These are phyloP conservation scores for Dilophus febrilis DNA, from an alignment of 2,888 invertebrate genomes.

Conservation along the genomic window DNA sequence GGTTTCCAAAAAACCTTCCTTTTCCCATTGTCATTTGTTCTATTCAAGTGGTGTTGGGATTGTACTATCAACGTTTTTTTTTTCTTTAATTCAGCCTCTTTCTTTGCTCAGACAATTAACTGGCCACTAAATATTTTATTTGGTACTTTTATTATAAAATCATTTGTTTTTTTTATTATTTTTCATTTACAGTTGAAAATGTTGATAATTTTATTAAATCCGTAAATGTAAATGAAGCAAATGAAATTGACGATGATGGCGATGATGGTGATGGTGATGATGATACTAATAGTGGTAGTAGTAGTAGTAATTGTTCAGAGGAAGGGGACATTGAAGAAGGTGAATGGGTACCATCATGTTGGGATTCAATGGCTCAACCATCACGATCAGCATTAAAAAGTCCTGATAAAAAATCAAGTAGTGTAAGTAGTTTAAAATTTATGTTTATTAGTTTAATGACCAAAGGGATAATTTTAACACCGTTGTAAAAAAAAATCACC, in stretches of 20 bases:
- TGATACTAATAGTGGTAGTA: neutral
- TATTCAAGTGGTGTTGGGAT: neutral
- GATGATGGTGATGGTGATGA: neutral
- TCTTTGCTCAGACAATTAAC: too few relatives aligned
- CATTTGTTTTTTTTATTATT: neutral
- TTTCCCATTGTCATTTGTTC: neutral
- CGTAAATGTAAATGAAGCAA: too few relatives aligned
- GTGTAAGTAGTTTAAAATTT: constrained; percentile 11
- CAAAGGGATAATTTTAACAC: too few relatives aligned
- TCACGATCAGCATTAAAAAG: constrained; percentile 52
- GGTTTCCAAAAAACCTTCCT: neutral
- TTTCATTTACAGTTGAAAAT: neutral
- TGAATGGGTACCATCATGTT: constrained; percentile 63
- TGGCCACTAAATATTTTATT: too few relatives aligned
- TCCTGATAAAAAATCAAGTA: constrained; percentile 23
- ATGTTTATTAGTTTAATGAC: constrained; percentile 1
- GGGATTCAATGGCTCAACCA: constrained; percentile 65
- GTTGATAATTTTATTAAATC: too few relatives aligned
- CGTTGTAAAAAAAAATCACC: too few relatives aligned
- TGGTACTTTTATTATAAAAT: too few relatives aligned
- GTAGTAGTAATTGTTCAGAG: constrained; percentile 31
- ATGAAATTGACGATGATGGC: too few relatives aligned
- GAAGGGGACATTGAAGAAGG: constrained; percentile 37
- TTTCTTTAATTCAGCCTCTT: too few relatives aligned
- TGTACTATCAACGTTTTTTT: too few relatives aligned